A percentile compares a stretch with the other conserved stretches of the same genome.
Evolutionary conservation across 2,888 invertebrate genomes (phyloP).

Genomic region (Asteroscopus sphinx): DNA sequence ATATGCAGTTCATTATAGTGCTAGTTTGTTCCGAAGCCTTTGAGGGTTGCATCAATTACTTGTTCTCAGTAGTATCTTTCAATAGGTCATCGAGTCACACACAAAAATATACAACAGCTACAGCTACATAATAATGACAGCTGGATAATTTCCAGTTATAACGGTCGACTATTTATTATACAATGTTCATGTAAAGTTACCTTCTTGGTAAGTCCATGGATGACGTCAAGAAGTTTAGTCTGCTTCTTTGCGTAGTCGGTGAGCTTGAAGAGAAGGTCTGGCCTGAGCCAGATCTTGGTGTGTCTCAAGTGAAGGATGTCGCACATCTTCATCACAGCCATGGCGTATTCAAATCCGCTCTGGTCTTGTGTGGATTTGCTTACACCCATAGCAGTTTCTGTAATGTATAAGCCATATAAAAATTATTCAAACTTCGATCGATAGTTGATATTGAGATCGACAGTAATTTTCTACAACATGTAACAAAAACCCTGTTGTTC

Average conservation of each 20-base stretch:
- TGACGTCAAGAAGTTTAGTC: conserved; percentile 92
- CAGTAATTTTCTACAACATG: too few species aligned
- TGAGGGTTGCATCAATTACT: conserved; percentile 34
- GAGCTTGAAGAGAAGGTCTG: conserved; percentile 94
- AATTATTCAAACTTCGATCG: neutral
- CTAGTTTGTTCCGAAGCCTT: conserved; percentile 45
- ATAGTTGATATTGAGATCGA: too few species aligned
- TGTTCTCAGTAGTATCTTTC: conserved; percentile 41
- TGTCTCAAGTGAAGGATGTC: conserved; percentile 95
- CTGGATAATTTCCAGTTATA: conserved; percentile 10
- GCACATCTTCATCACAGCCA: conserved; percentile 97
- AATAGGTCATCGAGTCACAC: conserved; percentile 40
- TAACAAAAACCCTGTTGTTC: too few species aligned
- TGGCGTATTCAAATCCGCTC: conserved; percentile 95
- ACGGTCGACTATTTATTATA: neutral
- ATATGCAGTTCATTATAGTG: conserved; percentile 36
- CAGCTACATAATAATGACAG: too few species aligned
- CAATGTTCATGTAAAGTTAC: conserved; percentile 73
- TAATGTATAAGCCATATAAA: conserved; percentile 49
- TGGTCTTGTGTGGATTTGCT: conserved; percentile 95
- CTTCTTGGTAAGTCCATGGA: conserved; percentile 95
- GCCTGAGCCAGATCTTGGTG: conserved; percentile 94
- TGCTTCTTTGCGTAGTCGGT: conserved; percentile 94
- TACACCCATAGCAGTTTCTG: conserved; percentile 97
- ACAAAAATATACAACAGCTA: too few species aligned